Percentiles rank a stretch among this genome's conserved stretches.
Evolutionary conservation across 2,797 vertebrate genomes (phyloP).

Genomic region (Triplophysa bombifrons): DNA sequence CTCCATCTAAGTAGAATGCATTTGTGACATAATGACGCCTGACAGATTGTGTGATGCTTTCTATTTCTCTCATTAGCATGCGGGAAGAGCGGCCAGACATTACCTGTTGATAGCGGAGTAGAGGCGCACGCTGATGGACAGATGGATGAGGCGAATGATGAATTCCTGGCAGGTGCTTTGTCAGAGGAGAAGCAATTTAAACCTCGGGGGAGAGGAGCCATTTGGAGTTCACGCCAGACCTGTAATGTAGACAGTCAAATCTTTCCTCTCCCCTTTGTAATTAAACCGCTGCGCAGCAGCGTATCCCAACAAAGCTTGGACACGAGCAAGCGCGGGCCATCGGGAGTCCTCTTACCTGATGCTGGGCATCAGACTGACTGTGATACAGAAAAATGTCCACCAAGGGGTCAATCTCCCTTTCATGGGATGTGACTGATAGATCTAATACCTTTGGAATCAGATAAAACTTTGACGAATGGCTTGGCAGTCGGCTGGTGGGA

Average conservation of each 20-base stretch:
- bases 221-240: slow-evolving; percentile 73
- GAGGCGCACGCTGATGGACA: slow-evolving; percentile 79
- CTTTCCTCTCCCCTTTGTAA: slow-evolving; percentile 63
- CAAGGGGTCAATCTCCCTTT: slow-evolving; percentile 85
- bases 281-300: slow-evolving; percentile 65
- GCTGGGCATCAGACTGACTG: slow-evolving; percentile 72
- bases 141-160: slow-evolving; percentile 82
- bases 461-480: slow-evolving; percentile 98
- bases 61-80: slow-evolving; percentile 82
- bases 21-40: slow-evolving; percentile 72
- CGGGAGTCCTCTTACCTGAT: slow-evolving; percentile 61
- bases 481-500: slow-evolving; percentile 70
- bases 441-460: slow-evolving; percentile 93
- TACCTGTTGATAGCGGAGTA: slow-evolving; percentile 81
- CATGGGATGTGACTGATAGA: slow-evolving; percentile 92
- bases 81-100: slow-evolving; percentile 71
- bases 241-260: slow-evolving; percentile 68
- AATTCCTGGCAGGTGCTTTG: slow-evolving; percentile 85
- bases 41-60: slow-evolving; percentile 80
- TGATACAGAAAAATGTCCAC: slow-evolving; percentile 81
- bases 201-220: slow-evolving; percentile 73
- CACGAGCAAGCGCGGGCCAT: slow-evolving; percentile 64
- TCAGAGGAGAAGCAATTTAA: slow-evolving; percentile 84
- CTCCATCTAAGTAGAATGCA: slow-evolving; percentile 73
- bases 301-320: slow-evolving; percentile 63